Evolutionary conservation across 2,888 invertebrate genomes (phyloP).

Genomic region (Harmothoe impar): DNA sequence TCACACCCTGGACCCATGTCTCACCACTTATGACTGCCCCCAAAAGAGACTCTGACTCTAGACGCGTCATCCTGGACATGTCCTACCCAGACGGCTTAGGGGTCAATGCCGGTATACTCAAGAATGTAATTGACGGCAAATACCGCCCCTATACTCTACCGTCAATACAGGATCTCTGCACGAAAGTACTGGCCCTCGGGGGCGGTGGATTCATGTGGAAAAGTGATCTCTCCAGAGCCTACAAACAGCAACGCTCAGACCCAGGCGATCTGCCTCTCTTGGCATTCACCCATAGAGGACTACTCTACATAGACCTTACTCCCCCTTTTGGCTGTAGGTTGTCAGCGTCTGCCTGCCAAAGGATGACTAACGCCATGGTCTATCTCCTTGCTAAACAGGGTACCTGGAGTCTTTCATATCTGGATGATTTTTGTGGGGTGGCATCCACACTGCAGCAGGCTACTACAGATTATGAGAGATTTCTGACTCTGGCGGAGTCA

Average conservation of each 20-base stretch:
- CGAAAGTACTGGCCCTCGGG: no score
- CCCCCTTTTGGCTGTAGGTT: neutral
- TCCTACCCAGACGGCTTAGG: neutral
- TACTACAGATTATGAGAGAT: neutral
- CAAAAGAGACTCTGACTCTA: neutral
- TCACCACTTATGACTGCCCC: no score
- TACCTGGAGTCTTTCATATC: neutral
- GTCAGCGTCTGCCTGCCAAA: neutral
- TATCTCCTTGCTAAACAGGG: neutral
- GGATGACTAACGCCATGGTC: neutral
- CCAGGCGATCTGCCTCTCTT: neutral
- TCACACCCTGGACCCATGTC: neutral
- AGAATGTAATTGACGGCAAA: neutral
- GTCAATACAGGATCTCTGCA: neutral
- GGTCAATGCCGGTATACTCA: neutral
- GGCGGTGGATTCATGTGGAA: neutral
- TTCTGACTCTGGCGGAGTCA: neutral
- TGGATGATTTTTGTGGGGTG: neutral
- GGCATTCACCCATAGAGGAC: neutral
- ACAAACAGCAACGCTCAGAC: neutral
- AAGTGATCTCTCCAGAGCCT: no score
- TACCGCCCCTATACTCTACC: neutral
- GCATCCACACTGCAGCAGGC: neutral
- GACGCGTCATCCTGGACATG: neutral
- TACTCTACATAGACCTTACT: neutral